Base-by-base conservation (phyloP, 2,113 vertebrate genomes). In the Crotalus viridis region DNA sequence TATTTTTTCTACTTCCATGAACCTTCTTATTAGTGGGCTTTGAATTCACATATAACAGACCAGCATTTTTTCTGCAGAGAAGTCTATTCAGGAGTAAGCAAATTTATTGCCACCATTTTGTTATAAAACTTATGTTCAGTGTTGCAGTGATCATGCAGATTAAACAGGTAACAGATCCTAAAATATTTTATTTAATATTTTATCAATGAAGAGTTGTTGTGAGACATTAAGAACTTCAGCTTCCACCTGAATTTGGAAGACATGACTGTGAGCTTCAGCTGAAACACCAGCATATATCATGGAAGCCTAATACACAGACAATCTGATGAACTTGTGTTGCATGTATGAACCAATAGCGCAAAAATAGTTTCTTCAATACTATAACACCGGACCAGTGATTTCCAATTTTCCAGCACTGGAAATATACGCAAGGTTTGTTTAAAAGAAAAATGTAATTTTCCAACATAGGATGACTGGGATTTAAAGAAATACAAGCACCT, bases 41-140 rank as follows among this genome's bases (percentile, higher is more conserved):
- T 55, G 0, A 94, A 92, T 59, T 52, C 94, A 91, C 12, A 90
- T 7, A 89, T 15, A n/a, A 74, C 56, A 93, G 59, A 5, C 15
- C 46, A 93, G 21, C 91, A 90, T 56, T 89, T 86, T 90, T 90
- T 93, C 10, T 88, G 28, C 59, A 92, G 0, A 46, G 39, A 90
- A 43, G 54, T 10, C 0, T 0, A 93, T 28, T 46, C 57, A 43
- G n/a, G 57, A 3, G 87, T 56, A 0, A 94, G 90, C 57, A 64
- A 89, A 81, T 33, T 74, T 74, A 74, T 39, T 81, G 33, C 39
- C 69, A 74, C 13, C 64, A 74, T 33, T 5, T 89, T 85, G 43
- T 5, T 43, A 28, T 92, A 51, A 85, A 8, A 74, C 3, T 94
- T 19, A 0, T 7, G 1, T 89, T 39, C 43, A 24, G 33, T 26